Percentiles rank a stretch among this genome's conserved stretches.
Evolutionary conservation across 64 coral and sea anemone genomes (phyloP).

Genomic region (Pocillopora damicornis): DNA sequence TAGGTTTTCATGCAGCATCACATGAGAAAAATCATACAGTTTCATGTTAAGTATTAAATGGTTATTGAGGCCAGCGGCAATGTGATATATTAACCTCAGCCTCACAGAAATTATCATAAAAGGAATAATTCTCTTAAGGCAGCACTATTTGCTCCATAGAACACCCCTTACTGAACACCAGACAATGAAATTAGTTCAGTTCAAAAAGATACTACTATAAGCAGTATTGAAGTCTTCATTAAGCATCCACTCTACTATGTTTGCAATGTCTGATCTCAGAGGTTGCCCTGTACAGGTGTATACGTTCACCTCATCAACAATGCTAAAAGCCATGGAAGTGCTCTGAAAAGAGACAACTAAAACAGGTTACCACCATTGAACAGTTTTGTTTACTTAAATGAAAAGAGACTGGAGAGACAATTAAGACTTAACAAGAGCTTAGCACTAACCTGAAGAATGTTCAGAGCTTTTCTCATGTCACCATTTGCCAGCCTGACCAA

Average conservation of each 20-base stretch:
- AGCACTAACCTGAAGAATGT: constrained; percentile 86
- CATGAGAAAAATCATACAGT: too few species aligned
- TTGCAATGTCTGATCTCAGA: constrained; percentile 74
- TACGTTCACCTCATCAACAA: constrained; percentile 89
- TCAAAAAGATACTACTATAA: constrained; percentile 81
- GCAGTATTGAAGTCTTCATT: constrained; percentile 88
- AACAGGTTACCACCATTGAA: background rate
- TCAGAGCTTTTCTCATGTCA: constrained; percentile 95
- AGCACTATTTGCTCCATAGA: too few species aligned
- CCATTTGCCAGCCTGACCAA: constrained; percentile 82
- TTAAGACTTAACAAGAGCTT: background rate
- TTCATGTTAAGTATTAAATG: too few species aligned
- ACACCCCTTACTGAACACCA: too few species aligned
- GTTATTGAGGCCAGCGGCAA: too few species aligned
- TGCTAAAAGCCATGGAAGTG: constrained; percentile 83
- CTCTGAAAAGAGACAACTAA: constrained; percentile 55
- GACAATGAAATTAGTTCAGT: too few species aligned
- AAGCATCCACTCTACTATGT: constrained; percentile 96
- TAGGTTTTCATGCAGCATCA: too few species aligned
- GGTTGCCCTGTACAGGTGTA: constrained; percentile 96
- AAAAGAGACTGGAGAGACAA: background rate
- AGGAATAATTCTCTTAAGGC: too few species aligned
- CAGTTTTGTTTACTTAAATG: background rate
- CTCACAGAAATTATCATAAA: too few species aligned
- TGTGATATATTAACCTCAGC: too few species aligned